Conservation (phyloP, 2,113 vertebrate species). For the Podarcis cretensis region DNA sequence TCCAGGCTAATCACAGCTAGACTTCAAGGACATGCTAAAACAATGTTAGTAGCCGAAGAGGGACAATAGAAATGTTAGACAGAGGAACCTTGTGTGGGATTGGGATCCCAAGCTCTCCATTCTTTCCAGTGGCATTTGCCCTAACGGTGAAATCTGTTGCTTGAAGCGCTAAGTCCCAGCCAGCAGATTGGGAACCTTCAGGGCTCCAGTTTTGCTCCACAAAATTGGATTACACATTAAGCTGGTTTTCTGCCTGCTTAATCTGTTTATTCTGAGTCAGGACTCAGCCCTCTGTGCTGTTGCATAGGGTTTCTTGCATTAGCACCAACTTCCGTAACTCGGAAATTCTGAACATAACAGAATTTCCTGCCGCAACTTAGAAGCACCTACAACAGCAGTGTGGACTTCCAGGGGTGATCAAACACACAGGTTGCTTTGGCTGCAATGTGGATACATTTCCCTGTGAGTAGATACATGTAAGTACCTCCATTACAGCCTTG, state of each 20-base stretch:
- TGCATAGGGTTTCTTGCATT: not conserved
- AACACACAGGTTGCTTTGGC: not conserved
- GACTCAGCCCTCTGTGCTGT: not conserved
- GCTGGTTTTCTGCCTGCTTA: not conserved
- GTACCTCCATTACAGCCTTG: too few species aligned
- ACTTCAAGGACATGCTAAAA: too few species aligned
- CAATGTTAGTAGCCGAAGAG: too few species aligned
- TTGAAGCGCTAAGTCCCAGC: not conserved
- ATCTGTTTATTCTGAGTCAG: not conserved
- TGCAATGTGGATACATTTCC: not conserved
- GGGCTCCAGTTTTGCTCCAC: not conserved
- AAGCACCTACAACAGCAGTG: not conserved
- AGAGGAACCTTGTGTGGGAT: too few species aligned
- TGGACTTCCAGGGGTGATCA: not conserved
- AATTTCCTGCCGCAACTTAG: too few species aligned
- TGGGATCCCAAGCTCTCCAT: too few species aligned
- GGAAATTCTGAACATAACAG: not conserved
- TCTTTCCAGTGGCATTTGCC: too few species aligned
- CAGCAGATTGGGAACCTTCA: not conserved
- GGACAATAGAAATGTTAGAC: too few species aligned
- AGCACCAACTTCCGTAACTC: not conserved
- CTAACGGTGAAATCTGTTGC: too few species aligned
- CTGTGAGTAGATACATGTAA: not conserved
- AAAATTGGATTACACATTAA: not conserved
- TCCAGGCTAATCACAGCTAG: too few species aligned